These are phyloP conservation scores for Dromaius novaehollandiae DNA, from an alignment of 2,113 vertebrate species.

Conservation along the genomic window DNA sequence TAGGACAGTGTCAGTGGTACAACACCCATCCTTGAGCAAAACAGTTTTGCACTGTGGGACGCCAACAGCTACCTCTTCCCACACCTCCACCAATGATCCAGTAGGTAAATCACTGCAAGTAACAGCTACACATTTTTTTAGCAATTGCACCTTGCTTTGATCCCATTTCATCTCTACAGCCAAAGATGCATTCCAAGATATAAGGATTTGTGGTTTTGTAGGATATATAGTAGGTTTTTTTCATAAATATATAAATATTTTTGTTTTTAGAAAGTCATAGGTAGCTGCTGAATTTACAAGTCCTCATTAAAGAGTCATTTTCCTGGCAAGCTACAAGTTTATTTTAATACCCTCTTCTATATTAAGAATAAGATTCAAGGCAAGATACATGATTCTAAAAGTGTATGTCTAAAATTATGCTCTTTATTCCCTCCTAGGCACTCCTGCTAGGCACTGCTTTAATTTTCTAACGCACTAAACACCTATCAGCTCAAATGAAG, in stretches of 20 bases:
- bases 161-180: background rate
- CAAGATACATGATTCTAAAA: background rate
- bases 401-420: background rate
- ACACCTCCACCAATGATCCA: background rate
- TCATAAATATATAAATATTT: background rate
- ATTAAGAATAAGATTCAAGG: background rate
- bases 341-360: background rate
- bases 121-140: background rate
- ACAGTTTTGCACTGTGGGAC: background rate
- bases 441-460: background rate
- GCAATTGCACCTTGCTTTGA: background rate
- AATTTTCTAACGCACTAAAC: constrained; percentile 16
- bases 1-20: background rate
- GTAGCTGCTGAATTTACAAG: background rate
- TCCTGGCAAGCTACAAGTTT: background rate
- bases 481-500: constrained; percentile 5
- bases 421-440: background rate
- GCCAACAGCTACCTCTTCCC: background rate
- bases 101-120: background rate
- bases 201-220: background rate
- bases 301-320: background rate
- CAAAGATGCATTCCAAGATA: background rate
- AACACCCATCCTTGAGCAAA: background rate
- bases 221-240: background rate
- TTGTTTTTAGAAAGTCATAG: background rate